Evolutionary conservation across 2,113 vertebrate genomes (phyloP).

Genomic region (Gambusia holbrooki): DNA sequence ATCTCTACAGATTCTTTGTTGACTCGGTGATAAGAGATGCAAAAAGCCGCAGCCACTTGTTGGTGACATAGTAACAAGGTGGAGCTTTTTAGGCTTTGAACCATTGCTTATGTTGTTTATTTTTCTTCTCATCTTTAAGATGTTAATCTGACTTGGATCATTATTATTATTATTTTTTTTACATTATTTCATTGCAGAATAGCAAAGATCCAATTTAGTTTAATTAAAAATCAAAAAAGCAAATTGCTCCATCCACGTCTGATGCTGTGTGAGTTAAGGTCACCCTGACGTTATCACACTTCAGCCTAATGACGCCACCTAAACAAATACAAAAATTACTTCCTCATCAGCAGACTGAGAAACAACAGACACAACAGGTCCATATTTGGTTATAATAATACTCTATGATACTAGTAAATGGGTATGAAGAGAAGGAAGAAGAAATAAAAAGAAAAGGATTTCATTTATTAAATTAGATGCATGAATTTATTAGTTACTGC

Average conservation of each 20-base stretch:
- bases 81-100: conserved; percentile 32
- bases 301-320: neutral
- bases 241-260: neutral
- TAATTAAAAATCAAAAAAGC: neutral
- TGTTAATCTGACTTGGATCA: neutral
- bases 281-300: neutral
- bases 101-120: neutral
- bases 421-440: neutral
- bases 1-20: conserved; percentile 67
- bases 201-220: neutral
- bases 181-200: no score
- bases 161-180: no score
- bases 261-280: neutral
- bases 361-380: neutral
- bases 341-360: conserved; percentile 1
- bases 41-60: conserved; percentile 53
- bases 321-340: conserved; percentile 5
- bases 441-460: neutral
- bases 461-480: neutral
- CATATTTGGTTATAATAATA: conserved; percentile 30
- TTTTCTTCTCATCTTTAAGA: neutral
- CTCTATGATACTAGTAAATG: neutral
- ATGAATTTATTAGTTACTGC: neutral
- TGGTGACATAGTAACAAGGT: conserved; percentile 61
- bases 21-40: conserved; percentile 62